Evolutionary conservation across 2,797 vertebrate species (phyloP), one percentile per base, ranked within the genome.

Genomic region (Mormyrops boulengeri): DNA sequence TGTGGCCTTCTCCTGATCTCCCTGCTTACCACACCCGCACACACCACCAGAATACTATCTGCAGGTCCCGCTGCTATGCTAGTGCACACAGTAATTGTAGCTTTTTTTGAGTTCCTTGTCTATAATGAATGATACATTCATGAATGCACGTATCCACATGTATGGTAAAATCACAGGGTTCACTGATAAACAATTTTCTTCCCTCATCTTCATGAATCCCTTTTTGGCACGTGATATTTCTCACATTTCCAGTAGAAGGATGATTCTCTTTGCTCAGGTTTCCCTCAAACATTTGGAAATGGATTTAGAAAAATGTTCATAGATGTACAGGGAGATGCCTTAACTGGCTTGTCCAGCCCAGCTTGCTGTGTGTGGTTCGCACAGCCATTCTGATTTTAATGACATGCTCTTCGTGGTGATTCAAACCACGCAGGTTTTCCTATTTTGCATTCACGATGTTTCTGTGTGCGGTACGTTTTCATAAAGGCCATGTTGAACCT

Each of bases 391-490:
- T 22, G 47, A 30, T 26, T 85, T n/a, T 49, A 85, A 52, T 3
- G 82, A 50, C 82, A 49, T 1, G 9, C n/a, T 49, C 8, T 26
- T 85, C 47, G n/a, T 50, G 82, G 77, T n/a, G 38, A 82, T 47
- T 52, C 82, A 85, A 85, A 14, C 77, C 77, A 47, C 41, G 38
- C 77, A 82, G 77, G 38, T 82, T 47, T 47, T 3, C 41, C 41
- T 82, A n/a, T 82, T 82, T 82, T 52, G 49, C 82, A 52, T 85
- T 49, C 82, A 85, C 44, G 1, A 85, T 57, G 85, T 87, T n/a
- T 41, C 12, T 41, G 19, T 6, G 6, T 57, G 34, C 11, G 30
- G 26, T 9, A 55, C 34, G n/a, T 87, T 57, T 87, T 87, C 38
- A 87, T 87, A 50, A 49, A 85, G 44, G 49, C 53, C 34, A 38